These are phyloP conservation scores for Agriopis marginaria DNA, from an alignment of 2,888 invertebrate genomes.

Conservation along the genomic window DNA sequence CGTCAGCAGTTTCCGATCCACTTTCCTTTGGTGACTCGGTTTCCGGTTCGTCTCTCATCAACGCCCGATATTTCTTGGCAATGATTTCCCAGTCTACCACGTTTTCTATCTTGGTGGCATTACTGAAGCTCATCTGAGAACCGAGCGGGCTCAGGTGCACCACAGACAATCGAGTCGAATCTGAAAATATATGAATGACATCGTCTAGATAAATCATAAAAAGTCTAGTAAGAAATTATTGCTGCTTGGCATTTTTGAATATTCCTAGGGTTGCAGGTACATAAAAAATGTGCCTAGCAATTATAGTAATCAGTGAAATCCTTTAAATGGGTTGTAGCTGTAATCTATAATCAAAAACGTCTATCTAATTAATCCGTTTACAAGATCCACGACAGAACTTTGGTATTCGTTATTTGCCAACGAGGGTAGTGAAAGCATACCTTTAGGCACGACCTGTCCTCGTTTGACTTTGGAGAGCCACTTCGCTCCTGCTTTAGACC, in stretches of 20 bases:
- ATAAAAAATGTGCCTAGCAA: no score
- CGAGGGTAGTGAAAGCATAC: slow-evolving; percentile 52
- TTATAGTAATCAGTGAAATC: no score
- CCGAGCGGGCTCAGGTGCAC: slow-evolving; percentile 94
- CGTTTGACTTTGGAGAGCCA: slow-evolving; percentile 96
- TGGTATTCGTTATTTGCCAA: not conserved
- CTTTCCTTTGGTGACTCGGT: slow-evolving; percentile 70
- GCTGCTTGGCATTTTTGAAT: no score
- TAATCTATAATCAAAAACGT: no score
- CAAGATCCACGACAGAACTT: no score
- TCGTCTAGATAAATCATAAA: not conserved
- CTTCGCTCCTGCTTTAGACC: slow-evolving; percentile 95
- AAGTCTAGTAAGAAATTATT: not conserved
- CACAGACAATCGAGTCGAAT: slow-evolving; percentile 92
- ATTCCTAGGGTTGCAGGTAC: no score
- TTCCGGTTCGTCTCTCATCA: slow-evolving; percentile 84
- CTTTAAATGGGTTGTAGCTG: no score
- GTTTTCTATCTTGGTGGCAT: slow-evolving; percentile 93
- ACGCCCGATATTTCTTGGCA: slow-evolving; percentile 94
- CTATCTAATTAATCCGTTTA: no score
- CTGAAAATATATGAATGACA: slow-evolving; percentile 63
- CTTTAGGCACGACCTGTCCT: slow-evolving; percentile 92
- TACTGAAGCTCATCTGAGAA: slow-evolving; percentile 93
- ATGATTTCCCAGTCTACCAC: slow-evolving; percentile 97
- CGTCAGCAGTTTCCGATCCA: slow-evolving; percentile 76